Evolutionary conservation across 2,797 vertebrate genomes (phyloP), one percentile per base, ranked within the genome.

Genomic region (Decapterus maruadsi): DNA sequence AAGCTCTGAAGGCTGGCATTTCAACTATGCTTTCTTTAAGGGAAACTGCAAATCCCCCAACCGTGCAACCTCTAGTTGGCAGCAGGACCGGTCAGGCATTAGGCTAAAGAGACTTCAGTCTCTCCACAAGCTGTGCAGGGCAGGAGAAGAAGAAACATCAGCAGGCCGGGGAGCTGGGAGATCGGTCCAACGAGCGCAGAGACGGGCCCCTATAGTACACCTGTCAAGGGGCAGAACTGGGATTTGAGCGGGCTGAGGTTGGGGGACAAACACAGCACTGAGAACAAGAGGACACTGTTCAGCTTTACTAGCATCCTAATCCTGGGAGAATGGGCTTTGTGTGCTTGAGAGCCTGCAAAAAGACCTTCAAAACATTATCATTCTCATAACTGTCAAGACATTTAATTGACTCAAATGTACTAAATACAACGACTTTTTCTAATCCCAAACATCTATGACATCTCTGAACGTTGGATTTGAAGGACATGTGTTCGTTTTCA

Each of bases 21-120:
- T 91, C 93, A 94, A 87, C 90, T 89, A 92, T 90, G 93, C 91
- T 91, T 90, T 87, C 84, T 92, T 94, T 86, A 87, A 85, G 87
- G 91, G 56, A 91, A 84, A 81, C 76, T 72, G 65, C 72, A 90
- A 88, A 88, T 89, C 90, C 89, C 88, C 93, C 84, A 83, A 87
- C 72, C 45, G 55, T 78, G 81, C 70, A 89, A 83, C 84, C 67
- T 85, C 78, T 55, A 83, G 74, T 80, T 86, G 78, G 80, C 85
- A 87, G 88, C 86, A 76, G 86, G 89, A 72, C 65, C 54, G 62
- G 4, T 84, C 72, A 76, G 66, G 89, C 82, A 55, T 89, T 87
- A 81, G 77, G 38, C 81, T 73, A 50, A 82, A 64, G 81, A 81
- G 83, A 78, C 77, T 16, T 60, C 58, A 75, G 66, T 58, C 38